Evolutionary conservation across 2,797 vertebrate species (phyloP), one percentile per base, ranked within the genome.

Genomic region (Gymnodraco acuticeps): DNA sequence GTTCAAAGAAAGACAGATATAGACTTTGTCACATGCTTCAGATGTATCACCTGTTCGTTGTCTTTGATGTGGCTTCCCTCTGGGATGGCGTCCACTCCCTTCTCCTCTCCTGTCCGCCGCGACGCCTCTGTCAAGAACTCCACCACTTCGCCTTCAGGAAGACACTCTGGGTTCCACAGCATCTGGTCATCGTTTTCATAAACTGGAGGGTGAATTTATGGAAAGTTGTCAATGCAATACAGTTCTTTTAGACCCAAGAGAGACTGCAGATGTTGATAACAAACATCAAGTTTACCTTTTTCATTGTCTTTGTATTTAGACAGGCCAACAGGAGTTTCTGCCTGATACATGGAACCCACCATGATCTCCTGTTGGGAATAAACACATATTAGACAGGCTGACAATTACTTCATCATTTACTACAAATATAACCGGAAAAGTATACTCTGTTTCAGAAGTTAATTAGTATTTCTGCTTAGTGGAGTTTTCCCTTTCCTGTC

Each of bases 261-360:
- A 10, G 11, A 17, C 48, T 48, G 10, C 20, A 71, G 17, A 27
- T 33, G 19, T 45, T 4, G 2, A 53, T 41, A 46, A 42, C 31
- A 48, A 27, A 20, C 9, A 17, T 13, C 13, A 38, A 64, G 51
- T 63, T 91, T 87, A 99, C 98, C 97, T 95, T 94, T 99, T 86
- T 99, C 98, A 66, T 98, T 98, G 73, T 99, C 97, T 92, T 93
- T 96, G 89, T 99, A 99, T 93, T 96, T 96, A 93, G 95, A 96
- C 60, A 97, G 86, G 27, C 97, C 98, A 77, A 88, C 84, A 60
- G 98, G 98, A 54, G 98, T 99, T 94, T 99, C 98, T 82, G 97
- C 98, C 93, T 99, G 98, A 92, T 97, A 99, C 97, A 99, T 98
- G 3, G 98, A 99, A 10, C 98, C 98, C 88, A 99, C 98, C 97